These are phyloP conservation scores for Ophion obscuratus DNA, from an alignment of 2,888 invertebrate species.

Conservation along the genomic window DNA sequence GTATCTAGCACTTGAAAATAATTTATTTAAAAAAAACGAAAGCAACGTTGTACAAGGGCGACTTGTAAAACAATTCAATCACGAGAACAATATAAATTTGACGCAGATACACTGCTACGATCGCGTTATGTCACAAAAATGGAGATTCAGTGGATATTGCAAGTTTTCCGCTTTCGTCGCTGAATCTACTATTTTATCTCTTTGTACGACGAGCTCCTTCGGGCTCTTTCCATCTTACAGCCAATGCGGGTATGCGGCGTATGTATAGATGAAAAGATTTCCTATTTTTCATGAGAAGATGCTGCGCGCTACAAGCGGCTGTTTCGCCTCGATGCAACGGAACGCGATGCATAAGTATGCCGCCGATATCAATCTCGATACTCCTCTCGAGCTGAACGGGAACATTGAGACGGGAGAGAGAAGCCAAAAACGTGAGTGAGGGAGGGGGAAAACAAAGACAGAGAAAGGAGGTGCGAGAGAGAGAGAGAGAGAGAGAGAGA, in stretches of 20 bases:
- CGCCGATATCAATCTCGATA: constrained; percentile 67
- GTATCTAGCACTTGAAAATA: not conserved
- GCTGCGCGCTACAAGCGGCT: not conserved
- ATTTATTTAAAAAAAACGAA: too few relatives aligned
- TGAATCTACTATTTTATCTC: constrained; percentile 5
- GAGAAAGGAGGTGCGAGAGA: not conserved
- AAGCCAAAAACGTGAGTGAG: constrained; percentile 1
- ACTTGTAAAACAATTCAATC: not conserved
- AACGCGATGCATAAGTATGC: constrained; percentile 63
- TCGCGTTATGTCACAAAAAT: constrained; percentile 24
- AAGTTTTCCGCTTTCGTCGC: constrained; percentile 34
- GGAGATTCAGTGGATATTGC: constrained; percentile 33
- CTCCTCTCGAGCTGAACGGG: constrained; percentile 45
- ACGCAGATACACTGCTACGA: not conserved
- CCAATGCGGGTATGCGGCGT: not conserved
- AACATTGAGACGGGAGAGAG: constrained; percentile 13
- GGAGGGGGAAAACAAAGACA: not conserved
- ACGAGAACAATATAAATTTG: constrained; percentile 15
- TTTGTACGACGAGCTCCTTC: constrained; percentile 20
- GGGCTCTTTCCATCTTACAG: constrained; percentile 30
- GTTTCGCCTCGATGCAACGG: constrained; percentile 32
- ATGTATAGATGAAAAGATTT: constrained; percentile 55
- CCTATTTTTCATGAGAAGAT: constrained; percentile 57
- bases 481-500: constrained; percentile 1
- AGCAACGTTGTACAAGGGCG: not conserved